Percentiles rank a stretch among this genome's conserved stretches.
These are phyloP conservation scores for Gryllus longicercus DNA, from an alignment of 2,888 invertebrate species.

Conservation along the genomic window DNA sequence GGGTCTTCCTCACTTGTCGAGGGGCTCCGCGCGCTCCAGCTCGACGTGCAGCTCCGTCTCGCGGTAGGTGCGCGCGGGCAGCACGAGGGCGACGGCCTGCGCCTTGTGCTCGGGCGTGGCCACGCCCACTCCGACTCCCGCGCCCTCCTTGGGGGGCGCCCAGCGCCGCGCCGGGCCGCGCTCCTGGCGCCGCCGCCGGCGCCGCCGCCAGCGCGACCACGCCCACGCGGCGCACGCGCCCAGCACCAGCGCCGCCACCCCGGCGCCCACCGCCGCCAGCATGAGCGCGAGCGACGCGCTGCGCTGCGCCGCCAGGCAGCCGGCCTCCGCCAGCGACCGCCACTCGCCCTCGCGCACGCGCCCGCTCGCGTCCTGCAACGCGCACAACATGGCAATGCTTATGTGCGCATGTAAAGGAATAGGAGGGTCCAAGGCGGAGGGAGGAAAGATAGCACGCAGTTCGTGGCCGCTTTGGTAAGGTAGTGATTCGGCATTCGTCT, in stretches of 20 bases:
- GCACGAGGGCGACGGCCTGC: too few relatives aligned
- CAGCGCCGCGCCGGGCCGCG: slow-evolving; percentile 46
- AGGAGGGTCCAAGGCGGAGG: too few relatives aligned
- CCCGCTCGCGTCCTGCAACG: not conserved
- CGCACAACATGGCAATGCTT: too few relatives aligned
- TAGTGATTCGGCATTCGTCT: too few relatives aligned
- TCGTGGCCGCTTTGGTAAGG: too few relatives aligned
- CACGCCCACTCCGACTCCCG: too few relatives aligned
- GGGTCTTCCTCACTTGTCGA: slow-evolving; percentile 42
- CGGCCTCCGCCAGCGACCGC: not conserved
- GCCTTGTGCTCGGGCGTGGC: too few relatives aligned
- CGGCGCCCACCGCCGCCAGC: slow-evolving; percentile 32
- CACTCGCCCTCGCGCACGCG: not conserved
- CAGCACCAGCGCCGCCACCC: slow-evolving; percentile 29
- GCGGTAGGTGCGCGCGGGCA: slow-evolving; percentile 61
- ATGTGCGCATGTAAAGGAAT: too few relatives aligned
- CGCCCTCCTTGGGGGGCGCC: slow-evolving; percentile 67
- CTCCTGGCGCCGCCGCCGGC: slow-evolving; percentile 32
- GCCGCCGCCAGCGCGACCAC: slow-evolving; percentile 27
- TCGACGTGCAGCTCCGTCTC: slow-evolving; percentile 85
- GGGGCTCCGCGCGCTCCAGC: slow-evolving; percentile 76
- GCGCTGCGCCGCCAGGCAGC: not conserved
- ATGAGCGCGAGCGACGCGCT: slow-evolving; percentile 5
- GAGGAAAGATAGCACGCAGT: too few relatives aligned
- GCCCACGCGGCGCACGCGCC: slow-evolving; percentile 29